Evolutionary conservation across 2,797 vertebrate species (phyloP).

Genomic region (Poeciliopsis turneri): DNA sequence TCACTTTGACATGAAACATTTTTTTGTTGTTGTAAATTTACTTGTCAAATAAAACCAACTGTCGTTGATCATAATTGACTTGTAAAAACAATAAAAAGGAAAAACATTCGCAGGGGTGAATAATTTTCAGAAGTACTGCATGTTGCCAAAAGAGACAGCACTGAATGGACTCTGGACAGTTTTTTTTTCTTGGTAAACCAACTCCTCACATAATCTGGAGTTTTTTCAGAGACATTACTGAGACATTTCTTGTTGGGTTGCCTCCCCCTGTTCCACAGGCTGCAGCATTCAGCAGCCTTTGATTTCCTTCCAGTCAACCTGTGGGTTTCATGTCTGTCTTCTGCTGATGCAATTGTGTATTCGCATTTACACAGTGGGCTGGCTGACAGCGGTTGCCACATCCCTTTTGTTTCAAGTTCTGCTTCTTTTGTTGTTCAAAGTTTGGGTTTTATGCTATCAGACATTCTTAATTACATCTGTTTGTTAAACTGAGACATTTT

Average conservation of each 20-base stretch:
- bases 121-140: not conserved
- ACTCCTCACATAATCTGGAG: not conserved
- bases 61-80: not conserved
- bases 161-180: not conserved
- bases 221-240: not conserved
- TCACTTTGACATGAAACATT: no score
- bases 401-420: not conserved
- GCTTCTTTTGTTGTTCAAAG: not conserved
- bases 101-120: not conserved
- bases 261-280: not conserved
- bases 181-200: not conserved
- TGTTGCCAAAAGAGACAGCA: not conserved
- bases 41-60: not conserved
- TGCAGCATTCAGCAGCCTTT: not conserved
- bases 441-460: not conserved
- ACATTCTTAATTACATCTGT: not conserved
- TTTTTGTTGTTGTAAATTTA: not conserved
- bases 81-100: not conserved
- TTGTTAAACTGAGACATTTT: not conserved
- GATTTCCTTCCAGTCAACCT: not conserved
- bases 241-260: not conserved
- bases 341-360: constrained; percentile 1
- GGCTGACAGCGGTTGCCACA: not conserved
- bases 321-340: not conserved
- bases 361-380: not conserved